Evolutionary conservation across 2,888 invertebrate genomes (phyloP), one percentile per base, ranked within the genome.

Genomic region (Crossocerus cetratus): DNA sequence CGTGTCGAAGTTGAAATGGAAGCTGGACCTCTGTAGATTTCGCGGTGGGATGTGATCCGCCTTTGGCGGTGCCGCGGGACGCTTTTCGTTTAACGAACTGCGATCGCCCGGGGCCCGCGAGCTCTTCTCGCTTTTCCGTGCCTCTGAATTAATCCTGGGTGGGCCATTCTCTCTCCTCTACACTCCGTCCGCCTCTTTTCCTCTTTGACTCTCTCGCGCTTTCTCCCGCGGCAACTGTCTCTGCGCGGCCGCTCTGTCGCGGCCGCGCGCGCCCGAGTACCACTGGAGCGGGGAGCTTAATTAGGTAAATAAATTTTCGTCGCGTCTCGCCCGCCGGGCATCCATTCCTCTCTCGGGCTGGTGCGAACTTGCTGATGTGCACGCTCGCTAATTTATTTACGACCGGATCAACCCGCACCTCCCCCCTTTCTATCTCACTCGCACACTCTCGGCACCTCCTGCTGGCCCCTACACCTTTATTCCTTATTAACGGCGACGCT

Each of bases 251-350:
- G 16, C 49, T 64, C 65, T 64, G 68, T 71, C 68, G 67, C 66
- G 44, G 54, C 8, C 5, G 32, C 5, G 32, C 11, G 11, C 32
- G 32, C 14, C 5, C 43, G 43, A 43, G 43, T 43, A 13, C 5
- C 45, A 23, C 2, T 59, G 18, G 53, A 57, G 63, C 22, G 49
- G 59, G 45, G 44, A 44, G 60, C 66, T 72, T 76, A 80, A 80
- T 80, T 80, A 78, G 76, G 64, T 74, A 78, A 78, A 80, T 80
- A 74, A 78, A 80, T 78, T 76, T 76, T 72, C 65, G 65, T 63
- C 67, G 69, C 66, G 76, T 69, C 66, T 53, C 70, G 14, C 42
- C 72, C 55, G 45, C 59, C 32, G 32, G 42, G 43, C 58, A 53
- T 18, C 60, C 55, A 61, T 69, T 54, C 43, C 63, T 42, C 56